These are phyloP conservation scores for Sinocyclocheilus anshuiensis DNA, from an alignment of 2,113 vertebrate genomes.

Conservation along the genomic window DNA sequence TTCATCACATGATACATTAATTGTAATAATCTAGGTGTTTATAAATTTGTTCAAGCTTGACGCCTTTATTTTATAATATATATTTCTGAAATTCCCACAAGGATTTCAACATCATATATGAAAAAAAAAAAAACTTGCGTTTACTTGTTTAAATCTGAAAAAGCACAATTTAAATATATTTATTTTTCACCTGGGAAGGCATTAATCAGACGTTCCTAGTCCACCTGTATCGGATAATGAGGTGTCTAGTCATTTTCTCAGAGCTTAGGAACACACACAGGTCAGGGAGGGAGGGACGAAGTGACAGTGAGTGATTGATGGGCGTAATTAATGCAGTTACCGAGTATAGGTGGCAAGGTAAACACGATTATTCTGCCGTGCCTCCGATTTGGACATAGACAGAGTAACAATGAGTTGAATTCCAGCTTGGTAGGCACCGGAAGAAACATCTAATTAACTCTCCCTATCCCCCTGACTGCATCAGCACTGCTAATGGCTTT, in stretches of 20 bases:
- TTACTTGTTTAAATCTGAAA: too few relatives aligned
- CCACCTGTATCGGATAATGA: slow-evolving; percentile 42
- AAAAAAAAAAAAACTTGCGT: too few relatives aligned
- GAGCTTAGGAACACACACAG: slow-evolving; percentile 15
- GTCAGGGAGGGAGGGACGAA: background rate
- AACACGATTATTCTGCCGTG: slow-evolving; percentile 41
- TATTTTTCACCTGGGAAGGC: too few relatives aligned
- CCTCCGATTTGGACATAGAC: slow-evolving; percentile 37
- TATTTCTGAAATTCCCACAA: too few relatives aligned
- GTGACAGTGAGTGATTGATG: slow-evolving; percentile 58
- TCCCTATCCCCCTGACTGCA: slow-evolving; percentile 33
- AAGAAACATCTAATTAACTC: slow-evolving; percentile 54
- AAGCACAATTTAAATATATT: too few relatives aligned
- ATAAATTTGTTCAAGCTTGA: too few relatives aligned
- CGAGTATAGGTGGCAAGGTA: slow-evolving; percentile 46
- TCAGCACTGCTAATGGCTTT: slow-evolving; percentile 60
- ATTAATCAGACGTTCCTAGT: slow-evolving; percentile 4
- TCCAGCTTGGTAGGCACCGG: slow-evolving; percentile 43
- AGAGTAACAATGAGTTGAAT: slow-evolving; percentile 39
- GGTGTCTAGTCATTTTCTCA: slow-evolving; percentile 32
- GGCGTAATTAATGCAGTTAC: slow-evolving; percentile 59
- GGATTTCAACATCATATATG: too few relatives aligned
- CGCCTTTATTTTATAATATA: too few relatives aligned
- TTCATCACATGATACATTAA: too few relatives aligned
- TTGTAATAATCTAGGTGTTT: too few relatives aligned